These are phyloP conservation scores for Euthynnus affinis DNA, from an alignment of 2,797 vertebrate genomes.

Conservation along the genomic window DNA sequence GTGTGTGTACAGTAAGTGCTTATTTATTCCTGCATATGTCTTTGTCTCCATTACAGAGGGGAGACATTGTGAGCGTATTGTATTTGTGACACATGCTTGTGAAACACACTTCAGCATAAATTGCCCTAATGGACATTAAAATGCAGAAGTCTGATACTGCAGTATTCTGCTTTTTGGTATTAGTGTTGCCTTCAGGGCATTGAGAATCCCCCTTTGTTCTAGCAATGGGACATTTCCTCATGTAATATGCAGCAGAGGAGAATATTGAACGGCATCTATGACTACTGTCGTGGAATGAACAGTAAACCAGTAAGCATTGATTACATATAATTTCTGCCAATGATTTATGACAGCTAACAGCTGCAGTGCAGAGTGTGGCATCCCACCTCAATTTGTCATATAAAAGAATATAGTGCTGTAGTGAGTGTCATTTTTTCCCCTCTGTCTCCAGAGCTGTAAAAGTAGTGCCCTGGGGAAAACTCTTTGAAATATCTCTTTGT, in stretches of 20 bases:
- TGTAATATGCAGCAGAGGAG: constrained; percentile 68
- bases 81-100: constrained; percentile 22
- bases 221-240: constrained; percentile 63
- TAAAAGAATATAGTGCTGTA: constrained; percentile 43
- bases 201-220: constrained; percentile 67
- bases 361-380: constrained; percentile 50
- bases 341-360: constrained; percentile 61
- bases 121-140: constrained; percentile 60
- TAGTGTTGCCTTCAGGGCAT: constrained; percentile 61
- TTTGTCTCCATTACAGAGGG: constrained; percentile 31
- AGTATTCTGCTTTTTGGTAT: constrained; percentile 55
- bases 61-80: constrained; percentile 11
- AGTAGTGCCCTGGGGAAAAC: constrained; percentile 64
- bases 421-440: constrained; percentile 44
- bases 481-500: constrained; percentile 76
- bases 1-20: background rate
- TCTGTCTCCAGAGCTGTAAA: constrained; percentile 59
- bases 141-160: constrained; percentile 54
- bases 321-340: constrained; percentile 58
- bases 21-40: constrained; percentile 30
- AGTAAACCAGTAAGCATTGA: constrained; percentile 59
- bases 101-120: constrained; percentile 44
- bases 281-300: constrained; percentile 49
- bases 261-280: constrained; percentile 56
- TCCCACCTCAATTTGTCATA: constrained; percentile 58